Base-by-base conservation (phyloP, 2,888 invertebrate genomes). In the Oscheius myriophilus region DNA sequence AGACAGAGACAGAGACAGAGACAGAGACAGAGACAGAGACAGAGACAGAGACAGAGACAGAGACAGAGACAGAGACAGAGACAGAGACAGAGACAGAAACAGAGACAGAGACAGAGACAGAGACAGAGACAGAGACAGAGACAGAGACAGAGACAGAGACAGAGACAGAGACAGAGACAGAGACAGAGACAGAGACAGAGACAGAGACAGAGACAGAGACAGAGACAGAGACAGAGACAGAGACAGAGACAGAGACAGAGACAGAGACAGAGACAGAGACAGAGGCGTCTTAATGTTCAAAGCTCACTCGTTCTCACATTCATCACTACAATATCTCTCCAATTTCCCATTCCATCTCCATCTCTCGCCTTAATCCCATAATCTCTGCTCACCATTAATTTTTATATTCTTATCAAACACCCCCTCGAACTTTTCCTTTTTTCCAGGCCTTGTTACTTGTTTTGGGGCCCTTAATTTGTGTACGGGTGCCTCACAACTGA, bases 211-310 rank as follows among this genome's bases (percentile, higher is more conserved):
- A 46, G 12, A 46, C 6, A 46, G 18, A 46, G 16, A 46, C 6
- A 46, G 46, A 46, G 46, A 46, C 6, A 46, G 46, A 46, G 46
- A 46, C 6, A 46, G 46, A 46, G 46, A 46, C 6, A 46, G 46
- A 46, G 18, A 46, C 6, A 46, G 12, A 46, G 46, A 46, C 6
- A 46, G 46, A 46, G 46, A 46, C 2, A 46, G 3, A 46, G 46
- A 46, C 2, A 46, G 43, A 43, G 43, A 46, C 2, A 46, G 46
- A 11, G 46, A 11, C 6, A 11, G 46, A 11, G 46, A 11, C 4
- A 46, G 46, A 46, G 46, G 11, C n/a, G n/a, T n/a, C n/a, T n/a
- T n/a, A n/a, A n/a, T n/a, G n/a, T n/a, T n/a, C n/a, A n/a, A n/a
- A n/a, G n/a, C n/a, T n/a, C 33, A 6, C 33, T 9, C 33, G 33